Conservation (phyloP, 2,113 vertebrate genomes). For the Callithrix jacchus region DNA sequence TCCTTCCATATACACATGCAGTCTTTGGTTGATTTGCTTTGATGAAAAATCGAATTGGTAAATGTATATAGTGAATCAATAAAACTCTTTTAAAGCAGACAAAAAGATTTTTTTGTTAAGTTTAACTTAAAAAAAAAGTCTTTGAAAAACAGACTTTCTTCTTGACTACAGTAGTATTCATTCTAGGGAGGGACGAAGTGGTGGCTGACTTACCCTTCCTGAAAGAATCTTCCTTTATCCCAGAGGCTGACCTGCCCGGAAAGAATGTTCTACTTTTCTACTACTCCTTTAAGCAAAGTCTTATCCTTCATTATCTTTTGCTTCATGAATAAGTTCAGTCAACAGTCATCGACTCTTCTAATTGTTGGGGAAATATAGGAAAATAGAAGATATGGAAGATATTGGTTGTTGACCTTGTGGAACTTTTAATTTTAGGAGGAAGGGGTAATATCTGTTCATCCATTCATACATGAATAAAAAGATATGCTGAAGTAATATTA, state of each 20-base stretch:
- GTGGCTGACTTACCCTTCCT: neutral
- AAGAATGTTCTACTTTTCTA: neutral
- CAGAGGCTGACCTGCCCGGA: neutral
- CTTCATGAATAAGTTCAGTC: neutral
- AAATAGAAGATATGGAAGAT: neutral
- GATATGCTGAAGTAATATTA: neutral
- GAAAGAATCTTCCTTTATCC: neutral
- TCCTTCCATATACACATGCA: rapidly evolving
- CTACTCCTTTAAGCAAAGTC: neutral
- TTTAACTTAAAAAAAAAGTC: neutral
- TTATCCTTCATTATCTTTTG: neutral
- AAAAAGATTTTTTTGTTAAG: neutral
- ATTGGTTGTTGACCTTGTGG: neutral
- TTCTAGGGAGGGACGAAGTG: neutral
- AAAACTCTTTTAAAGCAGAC: constrained; percentile 1
- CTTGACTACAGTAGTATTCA: neutral
- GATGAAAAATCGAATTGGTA: neutral
- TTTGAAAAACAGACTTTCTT: neutral
- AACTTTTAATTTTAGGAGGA: neutral
- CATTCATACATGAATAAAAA: neutral
- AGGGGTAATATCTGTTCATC: neutral
- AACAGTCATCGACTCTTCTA: neutral
- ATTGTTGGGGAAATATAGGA: neutral
- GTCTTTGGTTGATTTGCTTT: neutral
- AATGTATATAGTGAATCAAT: neutral